Evolutionary conservation across 92 coral and sea anemone species (phyloP).

Genomic region (Muricea muricata): DNA sequence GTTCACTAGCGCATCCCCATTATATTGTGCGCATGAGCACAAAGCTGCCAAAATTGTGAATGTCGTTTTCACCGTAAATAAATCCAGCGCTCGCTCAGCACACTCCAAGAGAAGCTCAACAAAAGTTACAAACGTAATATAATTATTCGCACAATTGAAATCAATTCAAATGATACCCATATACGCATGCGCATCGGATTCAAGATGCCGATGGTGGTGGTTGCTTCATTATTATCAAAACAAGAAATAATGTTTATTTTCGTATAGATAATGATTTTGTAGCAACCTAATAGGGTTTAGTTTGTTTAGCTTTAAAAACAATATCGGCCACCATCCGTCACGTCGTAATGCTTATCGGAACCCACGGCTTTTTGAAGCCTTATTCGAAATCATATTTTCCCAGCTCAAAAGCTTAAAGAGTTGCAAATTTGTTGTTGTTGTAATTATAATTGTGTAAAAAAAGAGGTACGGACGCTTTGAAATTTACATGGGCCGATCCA

Average conservation of each 20-base stretch:
- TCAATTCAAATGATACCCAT: too few species aligned
- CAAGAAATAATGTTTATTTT: background rate
- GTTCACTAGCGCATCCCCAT: background rate
- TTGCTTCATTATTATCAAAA: too few species aligned
- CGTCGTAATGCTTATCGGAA: background rate
- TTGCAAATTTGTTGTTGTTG: conserved; percentile 3
- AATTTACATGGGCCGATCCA: conserved; percentile 1
- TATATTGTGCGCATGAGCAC: background rate
- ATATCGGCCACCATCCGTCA: background rate
- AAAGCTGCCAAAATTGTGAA: background rate
- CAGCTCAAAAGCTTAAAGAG: background rate
- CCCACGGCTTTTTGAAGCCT: background rate
- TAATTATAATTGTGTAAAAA: background rate
- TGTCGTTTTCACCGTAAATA: background rate
- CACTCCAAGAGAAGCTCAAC: too few species aligned
- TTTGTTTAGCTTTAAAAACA: too few species aligned
- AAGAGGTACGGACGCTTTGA: background rate
- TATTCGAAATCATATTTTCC: background rate
- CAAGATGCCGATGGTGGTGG: too few species aligned
- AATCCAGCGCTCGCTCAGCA: too few species aligned
- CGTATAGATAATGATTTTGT: background rate
- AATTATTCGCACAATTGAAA: too few species aligned
- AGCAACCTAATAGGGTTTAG: background rate
- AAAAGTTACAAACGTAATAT: too few species aligned
- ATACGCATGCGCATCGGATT: too few species aligned